phyloP scores from a whole-genome alignment of 1,140 invertebrate genomes.

The Drosophila orosa region DNA sequence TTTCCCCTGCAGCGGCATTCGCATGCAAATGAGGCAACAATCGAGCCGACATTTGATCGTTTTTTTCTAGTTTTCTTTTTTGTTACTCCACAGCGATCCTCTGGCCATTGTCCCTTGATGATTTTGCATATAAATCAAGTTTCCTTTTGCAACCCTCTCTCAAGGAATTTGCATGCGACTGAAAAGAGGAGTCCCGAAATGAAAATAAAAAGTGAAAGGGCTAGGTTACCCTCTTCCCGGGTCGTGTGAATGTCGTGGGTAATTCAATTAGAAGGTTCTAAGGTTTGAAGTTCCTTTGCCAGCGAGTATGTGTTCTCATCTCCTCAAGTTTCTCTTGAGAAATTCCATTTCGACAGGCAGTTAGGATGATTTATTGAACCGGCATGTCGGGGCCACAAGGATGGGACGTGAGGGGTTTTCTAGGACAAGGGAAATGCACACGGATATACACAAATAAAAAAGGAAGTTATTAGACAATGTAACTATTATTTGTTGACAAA shows the following conservation, averaged over 20 bases:
- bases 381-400: not conserved
- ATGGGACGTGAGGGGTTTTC: not conserved
- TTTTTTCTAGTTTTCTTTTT: conserved; percentile 41
- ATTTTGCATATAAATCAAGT: conserved; percentile 78
- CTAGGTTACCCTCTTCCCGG: conserved; percentile 18
- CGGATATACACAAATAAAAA: not conserved
- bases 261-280: conserved; percentile 65
- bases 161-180: conserved; percentile 72
- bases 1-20: conserved; percentile 51
- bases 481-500: not conserved
- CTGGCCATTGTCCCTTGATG: conserved; percentile 40
- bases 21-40: conserved; percentile 77
- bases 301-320: conserved; percentile 8
- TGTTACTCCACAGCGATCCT: conserved; percentile 29
- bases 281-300: conserved; percentile 6
- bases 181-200: conserved; percentile 1
- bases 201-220: conserved; percentile 53
- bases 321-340: conserved; percentile 53
- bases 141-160: conserved; percentile 72
- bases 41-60: conserved; percentile 77
- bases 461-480: not conserved
- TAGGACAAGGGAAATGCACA: conserved; percentile 44
- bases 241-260: conserved; percentile 60
- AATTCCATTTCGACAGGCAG: conserved; percentile 74
- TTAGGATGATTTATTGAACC: conserved; percentile 82